Evolutionary conservation across 2,113 vertebrate species (phyloP).

Genomic region (Lichenostomus cassidix): DNA sequence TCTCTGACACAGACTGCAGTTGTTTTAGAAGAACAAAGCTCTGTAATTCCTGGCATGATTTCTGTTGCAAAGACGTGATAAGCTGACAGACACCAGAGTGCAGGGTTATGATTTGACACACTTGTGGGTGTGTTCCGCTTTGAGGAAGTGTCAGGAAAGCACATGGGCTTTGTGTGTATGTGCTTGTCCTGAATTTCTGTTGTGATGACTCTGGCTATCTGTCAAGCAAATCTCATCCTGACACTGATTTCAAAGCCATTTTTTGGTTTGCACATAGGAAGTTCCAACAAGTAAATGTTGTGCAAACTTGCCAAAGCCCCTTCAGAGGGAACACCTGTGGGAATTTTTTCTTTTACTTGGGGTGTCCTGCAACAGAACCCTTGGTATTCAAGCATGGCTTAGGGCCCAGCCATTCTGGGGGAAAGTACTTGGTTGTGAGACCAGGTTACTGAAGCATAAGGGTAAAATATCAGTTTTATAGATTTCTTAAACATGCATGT

Average conservation of each 20-base stretch:
- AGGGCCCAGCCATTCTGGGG: background rate
- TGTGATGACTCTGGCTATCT: background rate
- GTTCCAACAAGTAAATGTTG: background rate
- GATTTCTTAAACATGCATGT: background rate
- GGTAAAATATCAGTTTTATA: background rate
- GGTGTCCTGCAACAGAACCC: background rate
- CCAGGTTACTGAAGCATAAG: background rate
- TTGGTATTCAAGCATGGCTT: background rate
- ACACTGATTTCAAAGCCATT: background rate
- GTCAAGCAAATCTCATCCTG: background rate
- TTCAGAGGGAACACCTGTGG: rapidly evolving
- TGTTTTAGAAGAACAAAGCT: background rate
- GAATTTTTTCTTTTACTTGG: background rate
- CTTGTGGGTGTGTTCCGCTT: background rate
- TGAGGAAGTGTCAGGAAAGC: background rate
- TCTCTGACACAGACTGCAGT: background rate
- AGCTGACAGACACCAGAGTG: background rate
- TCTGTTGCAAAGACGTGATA: background rate
- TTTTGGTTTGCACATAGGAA: background rate
- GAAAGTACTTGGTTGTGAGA: background rate
- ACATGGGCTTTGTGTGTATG: background rate
- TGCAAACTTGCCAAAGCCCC: background rate
- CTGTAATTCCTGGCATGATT: background rate
- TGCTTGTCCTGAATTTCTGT: background rate
- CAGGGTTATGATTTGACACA: background rate